A percentile compares a stretch with the other conserved stretches of the same genome.
Conservation (phyloP, 1,140 invertebrate species). For the Ceratosolen solmsi region DNA sequence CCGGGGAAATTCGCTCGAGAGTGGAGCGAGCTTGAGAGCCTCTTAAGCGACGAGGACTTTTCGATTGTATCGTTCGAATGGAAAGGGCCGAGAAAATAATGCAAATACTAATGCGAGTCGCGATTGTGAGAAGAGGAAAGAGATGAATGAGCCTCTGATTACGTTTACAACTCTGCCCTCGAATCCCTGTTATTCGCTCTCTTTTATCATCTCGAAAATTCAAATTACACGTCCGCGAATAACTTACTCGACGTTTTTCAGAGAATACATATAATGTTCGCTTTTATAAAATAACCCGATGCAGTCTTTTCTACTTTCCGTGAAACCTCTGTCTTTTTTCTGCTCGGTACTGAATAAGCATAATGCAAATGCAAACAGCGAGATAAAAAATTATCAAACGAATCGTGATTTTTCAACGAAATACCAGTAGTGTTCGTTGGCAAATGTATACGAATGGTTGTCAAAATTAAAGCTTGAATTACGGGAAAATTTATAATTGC, state of each 20-base stretch:
- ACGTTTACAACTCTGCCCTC: not conserved
- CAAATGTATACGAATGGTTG: not conserved
- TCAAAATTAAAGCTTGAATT: not conserved
- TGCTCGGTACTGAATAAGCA: not conserved
- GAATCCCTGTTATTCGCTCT: conserved; percentile 12
- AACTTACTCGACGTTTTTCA: conserved; percentile 16
- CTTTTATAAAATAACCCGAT: not conserved
- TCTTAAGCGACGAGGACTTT: not conserved
- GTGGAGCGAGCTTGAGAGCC: no score
- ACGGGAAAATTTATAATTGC: not conserved
- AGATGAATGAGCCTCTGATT: conserved; percentile 37
- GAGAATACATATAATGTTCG: not conserved
- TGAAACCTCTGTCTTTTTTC: not conserved
- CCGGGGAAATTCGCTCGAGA: no score
- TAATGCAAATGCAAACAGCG: not conserved
- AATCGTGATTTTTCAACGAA: no score
- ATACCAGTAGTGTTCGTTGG: not conserved
- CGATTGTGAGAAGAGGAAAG: not conserved
- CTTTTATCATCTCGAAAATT: conserved; percentile 36
- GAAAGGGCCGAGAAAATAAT: conserved; percentile 5
- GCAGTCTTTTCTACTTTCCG: no score
- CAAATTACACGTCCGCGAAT: no score
- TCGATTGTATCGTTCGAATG: not conserved
- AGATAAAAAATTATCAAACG: not conserved
- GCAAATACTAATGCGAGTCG: conserved; percentile 3